Conservation (phyloP, 1,140 invertebrate species). For the Laupala kohalensis region DNA sequence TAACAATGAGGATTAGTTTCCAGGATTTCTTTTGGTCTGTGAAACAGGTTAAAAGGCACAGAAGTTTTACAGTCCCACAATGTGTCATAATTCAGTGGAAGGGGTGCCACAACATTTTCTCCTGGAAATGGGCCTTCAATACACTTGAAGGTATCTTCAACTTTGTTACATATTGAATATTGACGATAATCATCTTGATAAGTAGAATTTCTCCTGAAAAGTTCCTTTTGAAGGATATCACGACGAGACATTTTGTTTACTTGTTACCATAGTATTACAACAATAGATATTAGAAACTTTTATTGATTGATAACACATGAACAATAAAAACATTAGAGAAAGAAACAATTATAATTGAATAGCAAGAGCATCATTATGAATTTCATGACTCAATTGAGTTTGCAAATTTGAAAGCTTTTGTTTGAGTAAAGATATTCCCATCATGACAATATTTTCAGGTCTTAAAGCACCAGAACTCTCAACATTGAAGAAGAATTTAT, state of each 20-base stretch:
- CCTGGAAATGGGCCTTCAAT: neutral
- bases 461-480: conserved; percentile 87
- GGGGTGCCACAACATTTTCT: neutral
- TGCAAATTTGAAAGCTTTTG: conserved; percentile 93
- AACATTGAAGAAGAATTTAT: conserved; percentile 95
- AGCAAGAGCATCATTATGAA: conserved; percentile 66
- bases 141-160: neutral
- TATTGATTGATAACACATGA: neutral
- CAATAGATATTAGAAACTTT: neutral
- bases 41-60: neutral
- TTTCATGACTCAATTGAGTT: conserved; percentile 78
- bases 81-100: neutral
- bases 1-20: neutral
- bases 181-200: neutral
- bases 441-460: conserved; percentile 94
- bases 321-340: neutral
- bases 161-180: neutral
- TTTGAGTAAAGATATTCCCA: conserved; percentile 84
- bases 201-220: neutral
- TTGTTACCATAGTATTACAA: neutral
- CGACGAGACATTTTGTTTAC: neutral
- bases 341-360: conserved; percentile 31
- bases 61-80: neutral
- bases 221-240: neutral
- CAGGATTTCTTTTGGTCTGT: neutral